Percentiles rank a stretch among this genome's conserved stretches.
Evolutionary conservation across 2,888 invertebrate species (phyloP).

Genomic region (Trissolcus brochymenae): DNA sequence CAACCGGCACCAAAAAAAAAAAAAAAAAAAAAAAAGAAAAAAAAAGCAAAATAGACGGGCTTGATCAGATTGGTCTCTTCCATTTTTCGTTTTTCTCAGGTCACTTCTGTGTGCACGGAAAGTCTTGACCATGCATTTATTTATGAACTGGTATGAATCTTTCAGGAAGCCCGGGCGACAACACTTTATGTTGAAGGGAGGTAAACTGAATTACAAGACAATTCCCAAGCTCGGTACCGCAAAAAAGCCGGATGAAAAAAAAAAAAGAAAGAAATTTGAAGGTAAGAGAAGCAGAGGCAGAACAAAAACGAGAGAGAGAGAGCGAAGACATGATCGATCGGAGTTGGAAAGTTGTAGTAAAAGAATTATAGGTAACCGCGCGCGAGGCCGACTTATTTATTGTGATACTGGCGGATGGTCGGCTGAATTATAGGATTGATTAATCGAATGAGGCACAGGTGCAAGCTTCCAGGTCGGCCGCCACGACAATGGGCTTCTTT

Average conservation of each 20-base stretch:
- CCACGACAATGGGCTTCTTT: slow-evolving; percentile 33
- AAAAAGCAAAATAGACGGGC: neutral
- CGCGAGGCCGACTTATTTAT: slow-evolving; percentile 42
- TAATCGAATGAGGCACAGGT: slow-evolving; percentile 52
- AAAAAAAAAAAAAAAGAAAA: no score
- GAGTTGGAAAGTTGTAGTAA: slow-evolving; percentile 43
- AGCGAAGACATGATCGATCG: slow-evolving; percentile 53
- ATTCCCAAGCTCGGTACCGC: neutral
- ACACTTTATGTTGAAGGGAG: slow-evolving; percentile 16
- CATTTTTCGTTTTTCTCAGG: neutral
- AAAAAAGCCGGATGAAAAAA: slow-evolving; percentile 3
- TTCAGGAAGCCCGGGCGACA: slow-evolving; percentile 25
- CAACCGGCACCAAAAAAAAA: no score
- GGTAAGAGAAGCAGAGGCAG: neutral
- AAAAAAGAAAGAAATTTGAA: neutral
- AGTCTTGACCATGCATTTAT: slow-evolving; percentile 32
- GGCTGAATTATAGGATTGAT: slow-evolving; percentile 53
- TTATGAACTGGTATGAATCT: slow-evolving; percentile 35
- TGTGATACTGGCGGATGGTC: slow-evolving; percentile 40
- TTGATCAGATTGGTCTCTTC: neutral
- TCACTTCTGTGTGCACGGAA: neutral
- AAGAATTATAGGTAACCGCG: slow-evolving; percentile 50
- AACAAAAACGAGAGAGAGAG: slow-evolving; percentile 8
- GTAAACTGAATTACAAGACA: slow-evolving; percentile 30
- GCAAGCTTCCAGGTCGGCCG: slow-evolving; percentile 19